A percentile compares a stretch with the other conserved stretches of the same genome.
Conservation (phyloP, 2,797 vertebrate genomes). For the Graptemys geographica region DNA sequence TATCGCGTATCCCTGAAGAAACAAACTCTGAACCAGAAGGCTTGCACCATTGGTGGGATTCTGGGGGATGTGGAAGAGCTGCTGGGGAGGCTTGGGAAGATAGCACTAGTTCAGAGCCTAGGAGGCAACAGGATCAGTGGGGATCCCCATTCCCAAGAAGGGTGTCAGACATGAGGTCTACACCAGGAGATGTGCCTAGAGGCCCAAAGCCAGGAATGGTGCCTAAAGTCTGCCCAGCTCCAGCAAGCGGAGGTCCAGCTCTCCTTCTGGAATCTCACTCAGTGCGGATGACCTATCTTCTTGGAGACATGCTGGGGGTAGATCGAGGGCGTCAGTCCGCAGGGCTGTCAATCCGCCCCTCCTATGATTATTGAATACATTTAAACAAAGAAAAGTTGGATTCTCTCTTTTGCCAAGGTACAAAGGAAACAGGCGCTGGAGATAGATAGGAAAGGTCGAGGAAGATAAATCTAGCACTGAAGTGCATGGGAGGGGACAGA, state of each 20-base stretch:
- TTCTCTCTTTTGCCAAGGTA: conserved; percentile 31
- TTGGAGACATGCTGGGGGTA: neutral
- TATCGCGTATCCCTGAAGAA: too few species aligned
- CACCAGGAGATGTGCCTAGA: too few species aligned
- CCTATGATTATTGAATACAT: neutral
- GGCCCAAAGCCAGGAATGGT: too few species aligned
- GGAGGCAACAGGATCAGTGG: too few species aligned
- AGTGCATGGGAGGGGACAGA: neutral
- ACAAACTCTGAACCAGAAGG: too few species aligned
- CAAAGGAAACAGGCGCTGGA: conserved; percentile 4
- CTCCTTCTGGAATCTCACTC: neutral
- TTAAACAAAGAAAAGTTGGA: conserved; percentile 9
- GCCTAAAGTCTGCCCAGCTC: too few species aligned
- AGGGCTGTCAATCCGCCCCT: neutral
- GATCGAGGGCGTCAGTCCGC: neutral
- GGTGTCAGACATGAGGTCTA: too few species aligned
- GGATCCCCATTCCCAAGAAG: too few species aligned
- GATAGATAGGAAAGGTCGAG: conserved; percentile 28
- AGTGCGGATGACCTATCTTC: neutral
- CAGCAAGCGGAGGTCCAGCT: neutral
- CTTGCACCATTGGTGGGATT: too few species aligned
- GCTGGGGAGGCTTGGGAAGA: too few species aligned
- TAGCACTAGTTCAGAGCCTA: too few species aligned
- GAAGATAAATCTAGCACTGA: neutral
- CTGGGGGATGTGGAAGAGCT: too few species aligned